These are phyloP conservation scores for Hucho hucho DNA, from an alignment of 2,113 vertebrate genomes.

Conservation along the genomic window DNA sequence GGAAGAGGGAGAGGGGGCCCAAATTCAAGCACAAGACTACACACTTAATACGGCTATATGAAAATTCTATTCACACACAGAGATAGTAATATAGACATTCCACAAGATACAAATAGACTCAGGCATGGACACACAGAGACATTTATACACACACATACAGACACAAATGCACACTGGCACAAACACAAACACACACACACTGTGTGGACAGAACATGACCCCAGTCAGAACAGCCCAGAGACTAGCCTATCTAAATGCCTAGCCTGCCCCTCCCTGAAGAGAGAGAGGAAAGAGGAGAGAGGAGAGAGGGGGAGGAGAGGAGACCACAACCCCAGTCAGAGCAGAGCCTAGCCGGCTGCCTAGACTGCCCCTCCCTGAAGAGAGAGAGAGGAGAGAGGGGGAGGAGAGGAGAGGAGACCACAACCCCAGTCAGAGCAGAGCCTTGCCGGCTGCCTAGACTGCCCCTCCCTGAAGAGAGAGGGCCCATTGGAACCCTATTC, in stretches of 20 bases:
- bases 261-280: not conserved
- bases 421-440: no score
- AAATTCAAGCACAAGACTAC: not conserved
- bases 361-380: no score
- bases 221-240: no score
- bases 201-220: no score
- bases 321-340: not conserved
- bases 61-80: conserved; percentile 9
- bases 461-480: not conserved
- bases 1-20: conserved; percentile 13
- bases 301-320: no score
- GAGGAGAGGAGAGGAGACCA: no score
- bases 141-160: not conserved
- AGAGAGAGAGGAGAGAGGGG: no score
- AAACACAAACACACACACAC: not conserved
- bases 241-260: not conserved
- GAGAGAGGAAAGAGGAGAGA: not conserved
- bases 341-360: not conserved
- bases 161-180: not conserved
- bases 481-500: no score
- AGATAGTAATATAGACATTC: conserved; percentile 1
- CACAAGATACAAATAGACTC: not conserved
- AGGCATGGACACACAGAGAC: not conserved
- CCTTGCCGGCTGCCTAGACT: not conserved
- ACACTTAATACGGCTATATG: conserved; percentile 26